Base-by-base conservation (phyloP, 2,888 invertebrate species). In the Aethes cnicana region DNA sequence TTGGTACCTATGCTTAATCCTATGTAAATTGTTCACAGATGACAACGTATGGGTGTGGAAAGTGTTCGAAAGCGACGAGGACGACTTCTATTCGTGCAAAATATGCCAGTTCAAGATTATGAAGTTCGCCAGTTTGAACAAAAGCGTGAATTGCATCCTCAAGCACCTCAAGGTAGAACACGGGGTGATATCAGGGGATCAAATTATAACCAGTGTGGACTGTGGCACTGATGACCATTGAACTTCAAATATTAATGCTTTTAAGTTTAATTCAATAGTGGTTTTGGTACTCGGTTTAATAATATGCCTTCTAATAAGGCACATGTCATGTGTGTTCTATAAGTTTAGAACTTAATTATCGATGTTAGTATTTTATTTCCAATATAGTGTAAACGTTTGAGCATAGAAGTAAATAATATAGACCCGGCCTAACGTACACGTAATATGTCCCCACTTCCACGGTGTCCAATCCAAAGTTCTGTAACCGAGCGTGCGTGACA, bases 21-120 rank as follows among this genome's bases (percentile, higher is more conserved):
- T 2, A 1, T 4, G 2, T 5, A 9, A 16, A 49, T 23, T 20
- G 46, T 42, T 70, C 73, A 14, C 77, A 78, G 81, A 72, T 4
- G 77, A 81, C 59, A 67, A 71, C 57, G 65, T 59, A 49, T 89
- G 89, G 89, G 74, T 88, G 0, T 89, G 89, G 89, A 87, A 88
- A 54, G 84, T 89, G 21, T 88, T 88, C 53, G 81, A 82, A 20
- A 59, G 48, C 6, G 66, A 62, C 1, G 80, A 78, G 1, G 71
- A 72, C 0, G 69, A 74, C n/a, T 72, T 64, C 57, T 84, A 77
- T 66, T 68, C 73, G 0, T 89, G 89, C 72, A 87, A 84, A 63
- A 87, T 89, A 56, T 89, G 88, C 56, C 80, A 82, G 52, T 81
- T 70, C 66, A 76, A 74, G 30, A 74, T 78, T 39, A 49, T 68